Evolutionary conservation across 2,113 vertebrate species (phyloP).

Genomic region (Stigmatopora nigra): DNA sequence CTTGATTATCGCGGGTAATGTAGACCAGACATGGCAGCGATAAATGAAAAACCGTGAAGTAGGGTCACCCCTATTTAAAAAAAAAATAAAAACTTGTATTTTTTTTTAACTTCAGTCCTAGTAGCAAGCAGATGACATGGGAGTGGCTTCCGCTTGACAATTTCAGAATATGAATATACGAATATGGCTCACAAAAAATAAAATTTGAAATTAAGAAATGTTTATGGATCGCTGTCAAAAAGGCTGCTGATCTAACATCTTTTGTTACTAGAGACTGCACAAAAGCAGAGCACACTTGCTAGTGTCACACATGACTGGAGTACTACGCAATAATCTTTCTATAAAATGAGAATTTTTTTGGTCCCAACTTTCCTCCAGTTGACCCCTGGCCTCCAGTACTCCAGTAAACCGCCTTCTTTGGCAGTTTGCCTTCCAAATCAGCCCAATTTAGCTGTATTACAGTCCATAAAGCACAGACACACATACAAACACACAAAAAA

Average conservation of each 20-base stretch:
- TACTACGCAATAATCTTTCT: conserved; percentile 10
- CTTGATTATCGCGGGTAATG: too few species aligned
- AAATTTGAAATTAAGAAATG: too few species aligned
- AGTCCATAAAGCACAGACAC: not conserved
- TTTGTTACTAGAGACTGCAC: not conserved
- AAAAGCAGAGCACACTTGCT: not conserved
- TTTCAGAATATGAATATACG: too few species aligned
- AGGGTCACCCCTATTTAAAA: too few species aligned
- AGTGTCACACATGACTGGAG: conserved; percentile 1
- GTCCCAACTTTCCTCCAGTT: not conserved
- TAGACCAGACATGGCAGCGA: too few species aligned
- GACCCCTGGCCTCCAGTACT: conserved; percentile 3
- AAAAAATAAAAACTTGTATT: too few species aligned
- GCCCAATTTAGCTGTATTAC: not conserved
- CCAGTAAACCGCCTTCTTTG: conserved; percentile 8
- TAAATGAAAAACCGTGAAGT: too few species aligned
- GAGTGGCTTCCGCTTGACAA: too few species aligned
- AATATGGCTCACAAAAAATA: too few species aligned
- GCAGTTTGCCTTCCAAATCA: not conserved
- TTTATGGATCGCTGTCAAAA: too few species aligned
- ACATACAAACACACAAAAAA: not conserved
- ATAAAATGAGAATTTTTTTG: not conserved
- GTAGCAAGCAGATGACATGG: too few species aligned
- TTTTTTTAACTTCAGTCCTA: too few species aligned
- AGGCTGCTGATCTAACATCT: not conserved